A percentile compares a stretch with the other conserved stretches of the same genome.
Evolutionary conservation across 2,888 invertebrate genomes (phyloP).

Genomic region (Philopedon plagiatum): DNA sequence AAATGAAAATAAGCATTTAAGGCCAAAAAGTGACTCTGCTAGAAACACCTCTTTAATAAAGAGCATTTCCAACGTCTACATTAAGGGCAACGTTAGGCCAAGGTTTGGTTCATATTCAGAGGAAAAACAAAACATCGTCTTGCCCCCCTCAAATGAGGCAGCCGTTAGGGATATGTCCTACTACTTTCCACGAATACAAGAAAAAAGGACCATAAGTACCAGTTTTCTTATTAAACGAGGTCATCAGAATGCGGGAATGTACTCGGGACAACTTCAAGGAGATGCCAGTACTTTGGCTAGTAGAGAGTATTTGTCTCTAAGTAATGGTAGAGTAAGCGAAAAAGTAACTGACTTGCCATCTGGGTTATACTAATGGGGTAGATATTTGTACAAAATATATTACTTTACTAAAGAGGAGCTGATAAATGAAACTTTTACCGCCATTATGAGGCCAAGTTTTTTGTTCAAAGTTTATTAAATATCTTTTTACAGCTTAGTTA

Average conservation of each 20-base stretch:
- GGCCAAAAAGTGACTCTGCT: constrained; percentile 62
- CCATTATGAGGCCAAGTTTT: no score
- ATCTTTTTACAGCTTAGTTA: no score
- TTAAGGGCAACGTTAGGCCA: constrained; percentile 37
- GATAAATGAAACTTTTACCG: no score
- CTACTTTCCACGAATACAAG: constrained; percentile 67
- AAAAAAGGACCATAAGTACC: constrained; percentile 64
- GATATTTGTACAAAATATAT: neutral
- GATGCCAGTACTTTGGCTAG: constrained; percentile 57
- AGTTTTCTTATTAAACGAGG: constrained; percentile 76
- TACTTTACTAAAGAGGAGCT: neutral
- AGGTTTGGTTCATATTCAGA: constrained; percentile 58
- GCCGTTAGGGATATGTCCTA: constrained; percentile 66
- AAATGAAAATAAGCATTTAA: constrained; percentile 32
- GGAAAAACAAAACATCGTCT: constrained; percentile 67
- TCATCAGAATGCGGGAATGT: constrained; percentile 76
- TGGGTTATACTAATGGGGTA: constrained; percentile 74
- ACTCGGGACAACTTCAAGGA: constrained; percentile 73
- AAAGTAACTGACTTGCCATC: constrained; percentile 83
- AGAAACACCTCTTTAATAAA: constrained; percentile 59
- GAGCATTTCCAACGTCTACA: constrained; percentile 59
- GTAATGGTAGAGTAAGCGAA: constrained; percentile 65
- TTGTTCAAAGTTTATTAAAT: no score
- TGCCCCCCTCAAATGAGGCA: constrained; percentile 60
- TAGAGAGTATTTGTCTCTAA: constrained; percentile 56